Evolutionary conservation across 2,888 invertebrate species (phyloP), one percentile per base, ranked within the genome.

Genomic region (Tipula lateralis): DNA sequence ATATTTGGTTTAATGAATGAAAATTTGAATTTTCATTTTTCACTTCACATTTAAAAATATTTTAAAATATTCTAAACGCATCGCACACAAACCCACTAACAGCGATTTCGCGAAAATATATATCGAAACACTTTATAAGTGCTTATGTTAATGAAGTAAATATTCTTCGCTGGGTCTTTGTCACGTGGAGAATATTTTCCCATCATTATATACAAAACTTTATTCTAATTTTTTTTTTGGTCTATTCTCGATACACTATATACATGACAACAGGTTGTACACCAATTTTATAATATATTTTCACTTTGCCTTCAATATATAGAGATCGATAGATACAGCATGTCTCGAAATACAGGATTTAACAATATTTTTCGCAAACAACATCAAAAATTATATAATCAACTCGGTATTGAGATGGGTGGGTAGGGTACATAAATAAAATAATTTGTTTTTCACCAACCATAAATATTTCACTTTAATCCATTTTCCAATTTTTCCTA

Each of bases 301-400:
- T 66, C 66, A n/a, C n/a, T 50, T 12, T 44, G 9, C 32, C 44
- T 5, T 44, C 3, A n/a, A n/a, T 44, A 50, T 19, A 16, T 16
- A 50, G 44, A 50, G 66, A 66, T 66, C 66, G 66, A 66, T 66
- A 66, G 66, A 66, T 66, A 66, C 66, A 66, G 66, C 66, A 66
- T 66, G 66, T 66, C 66, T 24, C 66, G 66, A 50, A 50, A 50
- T 50, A 50, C 32, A 66, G 24, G 13, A 66, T 24, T 12, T 66
- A 2, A 2, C 24, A 66, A 12, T 24, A 24, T n/a, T n/a, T 24
- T 19, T 66, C 5, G 44, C 44, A 66, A 44, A 24, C 6, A 66
- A n/a, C 16, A 44, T 6, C 24, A 66, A 66, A 24, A 66, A 66
- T 66, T 66, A 66, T 66, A 66, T 66, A 66, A 66, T n/a, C 24